Conservation (phyloP, 2,888 invertebrate species). For the Ochropacha duplaris region DNA sequence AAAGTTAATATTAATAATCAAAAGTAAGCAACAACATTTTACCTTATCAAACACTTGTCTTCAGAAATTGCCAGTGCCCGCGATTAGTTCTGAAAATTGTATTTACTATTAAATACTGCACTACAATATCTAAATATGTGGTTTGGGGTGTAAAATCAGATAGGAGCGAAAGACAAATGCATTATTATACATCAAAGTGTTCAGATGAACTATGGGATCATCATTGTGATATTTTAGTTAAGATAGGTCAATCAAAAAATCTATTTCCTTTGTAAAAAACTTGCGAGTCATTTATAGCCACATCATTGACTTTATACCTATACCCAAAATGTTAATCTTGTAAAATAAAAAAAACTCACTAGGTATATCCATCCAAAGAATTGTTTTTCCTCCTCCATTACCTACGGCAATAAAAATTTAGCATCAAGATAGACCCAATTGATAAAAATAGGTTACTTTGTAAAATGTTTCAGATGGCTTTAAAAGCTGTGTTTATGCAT, state of each 20-base stretch:
- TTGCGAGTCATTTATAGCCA: too few species aligned
- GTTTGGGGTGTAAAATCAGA: slow-evolving; percentile 53
- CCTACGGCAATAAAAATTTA: slow-evolving; percentile 14
- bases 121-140: neutral
- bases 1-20: too few species aligned
- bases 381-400: neutral
- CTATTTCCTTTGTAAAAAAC: too few species aligned
- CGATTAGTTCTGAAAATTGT: neutral
- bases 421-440: neutral
- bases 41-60: too few species aligned
- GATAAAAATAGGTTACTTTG: neutral
- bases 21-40: too few species aligned
- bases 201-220: slow-evolving; percentile 68
- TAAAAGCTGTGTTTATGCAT: slow-evolving; percentile 49
- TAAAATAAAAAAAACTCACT: neutral
- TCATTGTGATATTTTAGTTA: too few species aligned
- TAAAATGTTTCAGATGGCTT: slow-evolving; percentile 53
- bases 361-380: neutral
- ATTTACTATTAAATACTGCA: neutral
- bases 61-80: too few species aligned
- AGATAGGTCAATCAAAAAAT: too few species aligned
- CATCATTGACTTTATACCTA: too few species aligned
- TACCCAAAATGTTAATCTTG: too few species aligned
- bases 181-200: slow-evolving; percentile 50
- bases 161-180: slow-evolving; percentile 79